A percentile compares a stretch with the other conserved stretches of the same genome.
phyloP scores from a whole-genome alignment of 2,113 vertebrate genomes.

The Vulpes ferrilata region DNA sequence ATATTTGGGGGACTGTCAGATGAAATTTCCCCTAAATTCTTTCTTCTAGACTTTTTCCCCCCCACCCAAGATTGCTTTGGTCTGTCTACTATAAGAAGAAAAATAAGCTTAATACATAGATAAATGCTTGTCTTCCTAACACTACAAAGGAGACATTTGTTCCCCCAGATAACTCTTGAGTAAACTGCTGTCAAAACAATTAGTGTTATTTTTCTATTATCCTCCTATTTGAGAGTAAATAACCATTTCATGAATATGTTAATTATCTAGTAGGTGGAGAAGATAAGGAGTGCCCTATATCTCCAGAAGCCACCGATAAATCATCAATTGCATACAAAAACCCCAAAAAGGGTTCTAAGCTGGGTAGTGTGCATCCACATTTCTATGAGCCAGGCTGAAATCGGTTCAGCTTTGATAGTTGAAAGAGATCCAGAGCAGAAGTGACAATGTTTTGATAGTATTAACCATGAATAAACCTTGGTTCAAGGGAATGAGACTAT shows the following conservation, averaged over 20 bases:
- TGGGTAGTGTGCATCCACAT: neutral
- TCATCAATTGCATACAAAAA: slow-evolving; percentile 84
- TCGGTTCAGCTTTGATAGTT: slow-evolving; percentile 57
- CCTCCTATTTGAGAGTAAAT: slow-evolving; percentile 89
- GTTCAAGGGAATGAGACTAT: neutral
- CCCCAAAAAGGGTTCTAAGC: slow-evolving; percentile 54
- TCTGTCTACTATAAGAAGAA: slow-evolving; percentile 67
- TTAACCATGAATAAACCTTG: slow-evolving; percentile 21
- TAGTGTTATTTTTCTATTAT: slow-evolving; percentile 93
- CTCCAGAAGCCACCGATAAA: slow-evolving; percentile 81
- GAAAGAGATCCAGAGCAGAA: slow-evolving; percentile 59
- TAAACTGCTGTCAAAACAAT: slow-evolving; percentile 92
- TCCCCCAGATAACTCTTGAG: slow-evolving; percentile 88
- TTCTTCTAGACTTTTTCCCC: slow-evolving; percentile 63
- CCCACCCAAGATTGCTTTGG: slow-evolving; percentile 43
- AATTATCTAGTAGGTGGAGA: slow-evolving; percentile 87
- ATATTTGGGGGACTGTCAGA: slow-evolving; percentile 65
- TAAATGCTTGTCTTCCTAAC: slow-evolving; percentile 83
- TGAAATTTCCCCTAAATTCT: slow-evolving; percentile 71
- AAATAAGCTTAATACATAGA: slow-evolving; percentile 81
- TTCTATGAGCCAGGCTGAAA: slow-evolving; percentile 59
- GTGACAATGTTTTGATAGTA: slow-evolving; percentile 47
- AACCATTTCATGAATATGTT: slow-evolving; percentile 92
- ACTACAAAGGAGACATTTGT: slow-evolving; percentile 90
- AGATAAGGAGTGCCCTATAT: slow-evolving; percentile 85